Percentiles rank a stretch among this genome's conserved stretches.
Evolutionary conservation across 2,113 vertebrate species (phyloP).

Genomic region (Oophaga pumilio): DNA sequence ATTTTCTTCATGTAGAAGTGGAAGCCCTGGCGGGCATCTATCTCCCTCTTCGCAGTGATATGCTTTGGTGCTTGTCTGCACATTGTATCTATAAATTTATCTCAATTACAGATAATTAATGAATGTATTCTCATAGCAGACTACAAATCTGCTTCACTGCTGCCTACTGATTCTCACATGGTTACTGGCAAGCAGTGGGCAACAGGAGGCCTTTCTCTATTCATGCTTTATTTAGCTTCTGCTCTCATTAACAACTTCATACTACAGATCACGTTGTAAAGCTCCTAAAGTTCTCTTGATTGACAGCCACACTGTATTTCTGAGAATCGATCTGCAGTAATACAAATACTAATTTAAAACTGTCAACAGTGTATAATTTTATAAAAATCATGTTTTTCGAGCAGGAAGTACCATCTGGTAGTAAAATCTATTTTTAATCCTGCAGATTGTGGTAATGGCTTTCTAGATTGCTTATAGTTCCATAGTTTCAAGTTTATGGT

Average conservation of each 20-base stretch:
- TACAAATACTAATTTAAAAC: background rate
- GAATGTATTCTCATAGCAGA: conserved; percentile 11
- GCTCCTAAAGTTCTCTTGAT: background rate
- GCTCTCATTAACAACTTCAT: background rate
- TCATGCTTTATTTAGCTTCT: background rate
- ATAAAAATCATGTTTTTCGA: background rate
- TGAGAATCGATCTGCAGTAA: background rate
- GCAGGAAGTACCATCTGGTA: background rate
- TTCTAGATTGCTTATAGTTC: background rate
- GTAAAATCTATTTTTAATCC: background rate
- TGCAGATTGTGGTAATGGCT: background rate
- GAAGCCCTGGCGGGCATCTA: background rate
- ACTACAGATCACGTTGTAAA: background rate
- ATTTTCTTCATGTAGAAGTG: background rate
- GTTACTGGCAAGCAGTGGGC: conserved; percentile 9
- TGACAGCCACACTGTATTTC: background rate
- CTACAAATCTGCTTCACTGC: background rate
- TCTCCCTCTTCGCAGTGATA: background rate
- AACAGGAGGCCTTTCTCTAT: background rate
- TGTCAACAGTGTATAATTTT: background rate
- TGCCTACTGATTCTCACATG: conserved; percentile 21
- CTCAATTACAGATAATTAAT: conserved; percentile 19
- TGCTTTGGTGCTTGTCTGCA: background rate
- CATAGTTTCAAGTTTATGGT: background rate
- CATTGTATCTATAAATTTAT: background rate